Evolutionary conservation across 2,113 vertebrate species (phyloP).

Genomic region (Clinocottus analis): DNA sequence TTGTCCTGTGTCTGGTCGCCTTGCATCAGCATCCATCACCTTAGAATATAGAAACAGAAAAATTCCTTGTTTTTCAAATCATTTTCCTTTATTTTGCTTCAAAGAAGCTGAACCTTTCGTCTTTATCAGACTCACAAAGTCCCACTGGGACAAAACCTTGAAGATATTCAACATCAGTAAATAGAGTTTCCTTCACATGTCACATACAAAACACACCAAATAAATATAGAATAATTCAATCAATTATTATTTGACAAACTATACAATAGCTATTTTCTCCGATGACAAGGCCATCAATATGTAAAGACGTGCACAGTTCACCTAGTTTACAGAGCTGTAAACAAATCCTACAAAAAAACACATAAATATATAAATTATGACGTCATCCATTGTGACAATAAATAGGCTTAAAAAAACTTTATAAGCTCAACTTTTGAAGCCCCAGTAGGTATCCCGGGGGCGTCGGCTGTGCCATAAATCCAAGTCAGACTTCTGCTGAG

Average conservation of each 20-base stretch:
- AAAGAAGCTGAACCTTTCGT: conserved; percentile 55
- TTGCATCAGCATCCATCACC: neutral
- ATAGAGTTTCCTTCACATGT: conserved; percentile 16
- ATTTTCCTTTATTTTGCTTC: conserved; percentile 56
- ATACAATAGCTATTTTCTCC: conserved; percentile 58
- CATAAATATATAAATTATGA: conserved; percentile 3
- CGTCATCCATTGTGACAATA: conserved; percentile 19
- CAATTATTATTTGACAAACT: conserved; percentile 28
- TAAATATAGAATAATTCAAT: conserved; percentile 40
- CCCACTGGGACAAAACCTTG: conserved; percentile 55
- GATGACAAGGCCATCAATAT: conserved; percentile 30
- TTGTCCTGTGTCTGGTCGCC: neutral
- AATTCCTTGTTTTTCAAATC: neutral
- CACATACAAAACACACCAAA: conserved; percentile 26
- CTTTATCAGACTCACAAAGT: conserved; percentile 29
- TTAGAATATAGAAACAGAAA: conserved; percentile 4
- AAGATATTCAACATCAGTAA: conserved; percentile 21
- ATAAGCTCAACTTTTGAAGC: neutral
- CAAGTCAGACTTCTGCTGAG: no score
- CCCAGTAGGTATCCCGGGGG: neutral
- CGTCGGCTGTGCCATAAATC: neutral
- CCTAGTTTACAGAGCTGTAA: conserved; percentile 23
- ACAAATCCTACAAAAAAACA: neutral
- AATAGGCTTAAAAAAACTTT: conserved; percentile 13
- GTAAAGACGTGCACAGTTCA: neutral